Percentiles rank a stretch among this genome's conserved stretches.
These are phyloP conservation scores for Meandrina meandrites DNA, from an alignment of 92 coral and sea anemone species.

Conservation along the genomic window DNA sequence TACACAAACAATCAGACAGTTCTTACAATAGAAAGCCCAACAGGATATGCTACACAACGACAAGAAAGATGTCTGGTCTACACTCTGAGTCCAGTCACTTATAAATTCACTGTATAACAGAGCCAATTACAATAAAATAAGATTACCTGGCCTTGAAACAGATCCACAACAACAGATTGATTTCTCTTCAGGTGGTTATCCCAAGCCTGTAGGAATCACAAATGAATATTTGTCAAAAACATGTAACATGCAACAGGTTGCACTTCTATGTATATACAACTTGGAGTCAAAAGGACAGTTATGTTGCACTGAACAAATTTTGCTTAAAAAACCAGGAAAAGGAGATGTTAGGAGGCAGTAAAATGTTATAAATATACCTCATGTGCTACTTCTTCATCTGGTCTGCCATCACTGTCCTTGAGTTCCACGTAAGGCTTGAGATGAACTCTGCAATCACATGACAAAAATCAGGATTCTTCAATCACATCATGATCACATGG, in stretches of 20 bases:
- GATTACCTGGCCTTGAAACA: constrained; percentile 96
- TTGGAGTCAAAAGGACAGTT: not conserved
- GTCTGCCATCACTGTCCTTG: constrained; percentile 96
- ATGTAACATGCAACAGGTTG: not conserved
- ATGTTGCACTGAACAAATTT: not conserved
- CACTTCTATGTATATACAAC: no score
- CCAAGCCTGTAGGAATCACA: constrained; percentile 80
- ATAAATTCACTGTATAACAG: no score
- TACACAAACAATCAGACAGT: not conserved
- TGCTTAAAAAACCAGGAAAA: not conserved
- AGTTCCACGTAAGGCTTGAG: constrained; percentile 92
- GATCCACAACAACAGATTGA: constrained; percentile 94
- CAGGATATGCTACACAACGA: not conserved
- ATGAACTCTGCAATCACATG: constrained; percentile 71
- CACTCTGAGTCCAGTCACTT: no score
- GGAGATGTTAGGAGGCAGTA: not conserved
- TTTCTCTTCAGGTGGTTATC: constrained; percentile 97
- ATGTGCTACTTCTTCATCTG: constrained; percentile 93
- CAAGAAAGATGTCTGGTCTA: not conserved
- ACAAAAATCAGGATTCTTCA: not conserved
- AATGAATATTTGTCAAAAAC: not conserved
- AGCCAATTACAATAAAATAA: not conserved
- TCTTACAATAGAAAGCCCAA: not conserved
- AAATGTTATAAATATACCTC: constrained; percentile 59
- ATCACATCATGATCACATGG: not conserved